phyloP scores from a whole-genome alignment of 2,888 invertebrate genomes.

The Blastobasis lacticolella region DNA sequence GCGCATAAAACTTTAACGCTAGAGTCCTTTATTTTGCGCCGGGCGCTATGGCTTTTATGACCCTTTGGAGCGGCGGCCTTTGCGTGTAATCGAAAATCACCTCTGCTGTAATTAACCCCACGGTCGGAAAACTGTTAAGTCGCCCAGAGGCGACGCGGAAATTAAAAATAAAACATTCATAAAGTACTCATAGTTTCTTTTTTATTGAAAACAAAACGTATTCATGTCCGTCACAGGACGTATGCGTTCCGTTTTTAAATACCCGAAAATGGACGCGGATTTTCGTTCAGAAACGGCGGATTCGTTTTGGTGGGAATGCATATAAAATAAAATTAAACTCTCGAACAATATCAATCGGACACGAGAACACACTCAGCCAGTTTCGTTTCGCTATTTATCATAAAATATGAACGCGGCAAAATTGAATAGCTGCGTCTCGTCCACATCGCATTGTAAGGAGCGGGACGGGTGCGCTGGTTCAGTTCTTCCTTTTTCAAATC shows the following conservation, averaged over 20 bases:
- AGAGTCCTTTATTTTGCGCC: constrained; percentile 31
- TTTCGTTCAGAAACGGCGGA: constrained; percentile 22
- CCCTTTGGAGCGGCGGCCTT: constrained; percentile 33
- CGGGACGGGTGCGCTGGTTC: constrained; percentile 21
- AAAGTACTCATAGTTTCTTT: too few species aligned
- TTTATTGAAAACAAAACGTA: constrained; percentile 8
- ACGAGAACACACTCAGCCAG: constrained; percentile 56
- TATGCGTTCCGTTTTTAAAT: constrained; percentile 5
- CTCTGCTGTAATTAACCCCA: constrained; percentile 49
- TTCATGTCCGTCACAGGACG: neutral
- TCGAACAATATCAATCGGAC: constrained; percentile 62
- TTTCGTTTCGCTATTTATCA: constrained; percentile 60
- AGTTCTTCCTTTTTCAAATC: constrained; percentile 30
- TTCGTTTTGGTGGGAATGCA: constrained; percentile 49
- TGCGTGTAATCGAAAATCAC: constrained; percentile 61
- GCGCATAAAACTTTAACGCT: constrained; percentile 36
- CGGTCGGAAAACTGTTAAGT: constrained; percentile 15
- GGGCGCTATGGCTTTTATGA: constrained; percentile 31
- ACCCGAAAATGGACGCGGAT: constrained; percentile 10
- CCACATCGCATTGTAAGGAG: constrained; percentile 19
- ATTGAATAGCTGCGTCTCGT: constrained; percentile 40
- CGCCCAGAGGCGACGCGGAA: neutral
- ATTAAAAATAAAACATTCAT: constrained; percentile 15
- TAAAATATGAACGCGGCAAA: constrained; percentile 53
- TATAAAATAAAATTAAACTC: constrained; percentile 52